Base-by-base conservation (phyloP, 2,888 invertebrate genomes). In the Drosophila trichaetosa region DNA sequence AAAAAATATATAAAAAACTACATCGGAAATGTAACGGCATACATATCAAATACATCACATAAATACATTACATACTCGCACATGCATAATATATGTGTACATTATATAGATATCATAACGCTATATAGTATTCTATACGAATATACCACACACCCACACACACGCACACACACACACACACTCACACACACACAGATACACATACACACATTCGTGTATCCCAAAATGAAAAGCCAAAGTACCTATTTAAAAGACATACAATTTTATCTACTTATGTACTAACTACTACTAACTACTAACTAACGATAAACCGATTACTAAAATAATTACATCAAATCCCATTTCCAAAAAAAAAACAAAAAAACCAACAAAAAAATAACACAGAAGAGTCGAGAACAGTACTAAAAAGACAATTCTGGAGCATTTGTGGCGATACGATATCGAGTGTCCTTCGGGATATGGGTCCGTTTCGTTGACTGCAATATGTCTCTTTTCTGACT, bases 41-140 rank as follows among this genome's bases (percentile, higher is more conserved):
- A 91, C 91, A 91, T 91, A 91, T 91, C 91, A 91, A 85, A 73
- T 85, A 85, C 88, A 85, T 70, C 57, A 73, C 76, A 69, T 67
- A 67, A 71, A 74, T 51, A 69, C 84, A 87, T 75, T 70, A 72
- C 80, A 76, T 77, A 77, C 71, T 71, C 61, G 60, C 67, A 64
- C 71, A 34, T 60, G 49, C 46, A 73, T 57, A 59, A 52, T 52
- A 52, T 18, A 57, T 60, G 60, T 68, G 46, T 52, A 61, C 46
- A 68, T 66, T 60, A 60, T 36, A 64, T 56, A 71, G 46, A 71
- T 60, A 60, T 64, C 51, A 59, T 38, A 48, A 61, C 31, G 27
- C 46, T 74, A 59, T 46, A 64, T 51, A 51, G 46, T 21, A 46
- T 24, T 46, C 24, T n/a, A 61, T 56, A 79, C 13, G 58, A 54